phyloP scores from a whole-genome alignment of 2,888 invertebrate genomes.

The Philaethria dido region DNA sequence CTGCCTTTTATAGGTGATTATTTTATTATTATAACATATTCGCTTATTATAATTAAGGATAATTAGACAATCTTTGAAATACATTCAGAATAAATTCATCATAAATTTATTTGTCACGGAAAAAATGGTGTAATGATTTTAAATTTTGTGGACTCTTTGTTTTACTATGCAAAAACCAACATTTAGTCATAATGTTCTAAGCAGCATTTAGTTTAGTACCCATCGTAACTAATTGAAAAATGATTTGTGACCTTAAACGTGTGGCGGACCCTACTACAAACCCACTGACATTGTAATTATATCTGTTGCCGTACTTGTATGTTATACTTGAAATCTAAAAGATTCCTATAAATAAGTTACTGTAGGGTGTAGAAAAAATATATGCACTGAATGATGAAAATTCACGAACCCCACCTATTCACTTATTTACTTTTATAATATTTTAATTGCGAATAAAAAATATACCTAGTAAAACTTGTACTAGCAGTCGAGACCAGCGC shows the following conservation, averaged over 20 bases:
- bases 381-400: neutral
- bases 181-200: conserved; percentile 11
- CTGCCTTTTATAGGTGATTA: conserved; percentile 75
- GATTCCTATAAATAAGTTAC: neutral
- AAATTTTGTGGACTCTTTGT: neutral
- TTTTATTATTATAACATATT: conserved; percentile 2
- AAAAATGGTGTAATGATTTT: neutral
- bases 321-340: neutral
- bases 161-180: neutral
- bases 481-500: conserved; percentile 75
- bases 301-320: conserved; percentile 19
- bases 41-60: neutral
- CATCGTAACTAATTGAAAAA: conserved; percentile 43
- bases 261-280: conserved; percentile 45
- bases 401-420: no score
- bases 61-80: neutral
- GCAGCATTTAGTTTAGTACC: conserved; percentile 34
- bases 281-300: conserved; percentile 40
- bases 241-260: conserved; percentile 45
- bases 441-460: neutral
- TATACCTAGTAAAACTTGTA: conserved; percentile 47
- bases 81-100: neutral
- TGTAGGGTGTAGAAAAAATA: neutral
- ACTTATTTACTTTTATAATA: neutral
- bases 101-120: neutral